These are phyloP conservation scores for Clistopyga incitator DNA, from an alignment of 2,888 invertebrate species.

Conservation along the genomic window DNA sequence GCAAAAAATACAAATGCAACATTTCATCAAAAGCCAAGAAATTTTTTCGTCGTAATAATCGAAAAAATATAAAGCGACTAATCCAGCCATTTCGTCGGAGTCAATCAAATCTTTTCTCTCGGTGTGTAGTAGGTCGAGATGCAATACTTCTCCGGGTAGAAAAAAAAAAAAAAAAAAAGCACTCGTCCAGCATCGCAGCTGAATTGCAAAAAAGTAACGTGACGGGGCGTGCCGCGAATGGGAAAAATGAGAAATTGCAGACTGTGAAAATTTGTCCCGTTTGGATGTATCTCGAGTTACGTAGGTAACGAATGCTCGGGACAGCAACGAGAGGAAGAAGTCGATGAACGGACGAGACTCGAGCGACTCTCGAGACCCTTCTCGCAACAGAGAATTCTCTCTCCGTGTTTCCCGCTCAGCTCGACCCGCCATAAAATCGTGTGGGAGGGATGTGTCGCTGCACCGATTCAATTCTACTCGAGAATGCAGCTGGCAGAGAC, in stretches of 20 bases:
- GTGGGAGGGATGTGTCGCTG: slow-evolving; percentile 45
- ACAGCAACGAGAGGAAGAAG: slow-evolving; percentile 38
- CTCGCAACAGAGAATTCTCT: slow-evolving; percentile 32
- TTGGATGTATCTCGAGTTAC: slow-evolving; percentile 21
- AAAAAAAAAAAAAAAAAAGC: neutral
- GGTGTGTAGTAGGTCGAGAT: slow-evolving; percentile 24
- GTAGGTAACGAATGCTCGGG: slow-evolving; percentile 26
- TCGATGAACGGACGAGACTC: slow-evolving; percentile 66
- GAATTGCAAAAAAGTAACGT: slow-evolving; percentile 2
- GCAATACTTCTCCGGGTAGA: neutral
- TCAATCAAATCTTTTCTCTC: neutral
- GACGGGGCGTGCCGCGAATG: neutral
- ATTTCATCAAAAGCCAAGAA: no score
- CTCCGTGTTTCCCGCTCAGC: slow-evolving; percentile 54
- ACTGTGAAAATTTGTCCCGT: slow-evolving; percentile 49
- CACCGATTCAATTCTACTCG: slow-evolving; percentile 63
- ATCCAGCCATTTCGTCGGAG: no score
- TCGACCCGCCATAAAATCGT: slow-evolving; percentile 42
- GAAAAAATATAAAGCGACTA: no score
- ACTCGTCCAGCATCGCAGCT: neutral
- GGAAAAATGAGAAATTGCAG: slow-evolving; percentile 37
- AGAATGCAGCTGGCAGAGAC: slow-evolving; percentile 57
- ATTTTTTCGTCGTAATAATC: no score
- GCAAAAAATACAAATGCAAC: no score
- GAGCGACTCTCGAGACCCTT: slow-evolving; percentile 62